phyloP scores from a whole-genome alignment of 2,113 vertebrate genomes.

The Brachyistius frenatus region DNA sequence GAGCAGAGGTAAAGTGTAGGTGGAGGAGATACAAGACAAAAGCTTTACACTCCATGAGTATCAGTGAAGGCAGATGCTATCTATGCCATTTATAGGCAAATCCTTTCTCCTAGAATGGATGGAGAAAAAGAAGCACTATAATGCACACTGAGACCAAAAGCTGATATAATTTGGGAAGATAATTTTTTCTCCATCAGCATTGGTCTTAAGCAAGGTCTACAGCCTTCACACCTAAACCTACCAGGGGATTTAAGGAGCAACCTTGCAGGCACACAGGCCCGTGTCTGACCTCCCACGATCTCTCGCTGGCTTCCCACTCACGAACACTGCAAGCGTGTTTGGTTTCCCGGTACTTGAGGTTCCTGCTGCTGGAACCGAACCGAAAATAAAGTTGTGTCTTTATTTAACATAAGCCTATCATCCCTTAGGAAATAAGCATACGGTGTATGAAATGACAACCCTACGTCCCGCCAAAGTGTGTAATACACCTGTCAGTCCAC shows the following conservation, averaged over 20 bases:
- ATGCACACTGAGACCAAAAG: not conserved
- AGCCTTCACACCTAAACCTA: not conserved
- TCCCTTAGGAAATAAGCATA: not conserved
- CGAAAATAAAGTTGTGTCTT: no score
- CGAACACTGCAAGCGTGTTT: not conserved
- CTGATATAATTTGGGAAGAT: not conserved
- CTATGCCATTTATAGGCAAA: no score
- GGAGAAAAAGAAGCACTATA: not conserved
- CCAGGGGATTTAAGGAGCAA: not conserved
- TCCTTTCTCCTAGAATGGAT: no score
- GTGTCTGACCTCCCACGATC: not conserved
- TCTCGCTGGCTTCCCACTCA: slow-evolving; percentile 19
- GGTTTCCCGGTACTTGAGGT: not conserved
- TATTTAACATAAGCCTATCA: not conserved
- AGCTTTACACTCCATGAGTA: not conserved
- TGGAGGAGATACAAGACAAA: not conserved
- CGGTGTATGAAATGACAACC: no score
- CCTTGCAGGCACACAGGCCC: not conserved
- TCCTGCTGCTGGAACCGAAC: not conserved
- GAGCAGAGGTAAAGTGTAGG: not conserved
- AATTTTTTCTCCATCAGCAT: not conserved
- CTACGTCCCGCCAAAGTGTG: no score
- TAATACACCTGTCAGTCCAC: no score
- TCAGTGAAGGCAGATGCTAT: not conserved
- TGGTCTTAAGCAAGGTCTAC: not conserved